Base-by-base conservation (phyloP, 2,113 vertebrate species). In the Polypterus senegalus region DNA sequence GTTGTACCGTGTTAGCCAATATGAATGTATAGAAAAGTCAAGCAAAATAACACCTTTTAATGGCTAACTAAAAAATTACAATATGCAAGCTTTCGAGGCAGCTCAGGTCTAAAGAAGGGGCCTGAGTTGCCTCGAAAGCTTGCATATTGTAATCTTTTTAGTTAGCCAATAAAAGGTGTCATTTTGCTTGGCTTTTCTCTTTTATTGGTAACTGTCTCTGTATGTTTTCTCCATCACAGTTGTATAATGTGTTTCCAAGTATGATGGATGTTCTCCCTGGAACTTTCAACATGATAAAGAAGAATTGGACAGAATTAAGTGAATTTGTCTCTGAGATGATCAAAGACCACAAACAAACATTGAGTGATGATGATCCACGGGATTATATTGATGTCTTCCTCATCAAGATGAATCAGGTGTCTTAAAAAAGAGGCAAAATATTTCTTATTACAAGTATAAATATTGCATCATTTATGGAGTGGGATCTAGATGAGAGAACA, bases 361-460 rank as follows among this genome's bases (percentile, higher is more conserved):
- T 77, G 55, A 72, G 76, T 6, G 67, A 65, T 27, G 69, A 49
- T 2, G 62, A 59, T 5, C 75, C 76, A 0, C 48, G 66, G 54
- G 7, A 79, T 60, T 80, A 76, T 59, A 74, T 77, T 3, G 73
- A 80, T 54, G 61, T 66, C 11, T 83, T 83, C 60, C 74, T 83
- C 45, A 65, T 77, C 61, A 75, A 51, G n/a, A 76, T 78, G 63
- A 54, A 62, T 27, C 58, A 79, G 78, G 74, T 81, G 1, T 27
- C 27, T 27, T 27, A 27, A 27, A 27, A 27, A 27, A 27, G 27
- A 27, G 27, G 27, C 27, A 27, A 27, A 27, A 27, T 27, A 27
- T 27, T 27, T 27, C 27, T 27, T 27, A 27, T 27, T 27, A 27
- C 27, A 27, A 27, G 27, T 27, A 56, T 46, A 3, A 9, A 1